These are phyloP conservation scores for Cynodonichthys magdalenae DNA, from an alignment of 2,797 vertebrate genomes.

Conservation along the genomic window DNA sequence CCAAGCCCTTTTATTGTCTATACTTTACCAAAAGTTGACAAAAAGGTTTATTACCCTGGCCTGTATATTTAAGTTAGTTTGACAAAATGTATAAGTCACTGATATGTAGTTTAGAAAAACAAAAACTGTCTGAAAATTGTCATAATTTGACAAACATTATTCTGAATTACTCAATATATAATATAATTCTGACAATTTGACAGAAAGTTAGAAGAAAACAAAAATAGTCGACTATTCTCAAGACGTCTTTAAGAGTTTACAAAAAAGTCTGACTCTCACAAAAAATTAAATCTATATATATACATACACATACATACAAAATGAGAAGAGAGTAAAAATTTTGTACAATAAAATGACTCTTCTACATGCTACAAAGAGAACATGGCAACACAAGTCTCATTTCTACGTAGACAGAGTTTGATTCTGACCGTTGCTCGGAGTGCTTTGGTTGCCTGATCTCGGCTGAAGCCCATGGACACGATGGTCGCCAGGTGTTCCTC, in stretches of 20 bases:
- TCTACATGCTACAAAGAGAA: too few relatives aligned
- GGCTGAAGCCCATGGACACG: conserved; percentile 97
- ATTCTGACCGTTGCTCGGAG: conserved; percentile 91
- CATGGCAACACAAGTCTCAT: background rate
- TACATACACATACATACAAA: too few relatives aligned
- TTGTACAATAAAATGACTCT: background rate
- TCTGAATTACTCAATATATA: too few relatives aligned
- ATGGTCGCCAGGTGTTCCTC: conserved; percentile 97
- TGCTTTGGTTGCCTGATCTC: conserved; percentile 96
- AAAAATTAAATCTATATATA: too few relatives aligned
- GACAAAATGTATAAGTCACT: too few relatives aligned
- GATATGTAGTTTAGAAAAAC: too few relatives aligned
- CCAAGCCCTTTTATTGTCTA: too few relatives aligned
- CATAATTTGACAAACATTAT: background rate
- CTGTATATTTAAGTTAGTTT: background rate
- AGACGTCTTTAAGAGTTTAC: background rate
- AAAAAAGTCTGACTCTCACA: background rate
- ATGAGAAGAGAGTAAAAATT: background rate
- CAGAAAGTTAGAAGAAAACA: background rate
- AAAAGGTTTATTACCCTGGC: too few relatives aligned
- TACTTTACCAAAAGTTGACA: too few relatives aligned
- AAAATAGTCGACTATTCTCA: background rate
- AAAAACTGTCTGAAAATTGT: background rate
- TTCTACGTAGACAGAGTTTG: conserved; percentile 4
- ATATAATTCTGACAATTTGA: too few relatives aligned